Conservation (phyloP, 2,888 invertebrate genomes). For the Eristalis intricaria region DNA sequence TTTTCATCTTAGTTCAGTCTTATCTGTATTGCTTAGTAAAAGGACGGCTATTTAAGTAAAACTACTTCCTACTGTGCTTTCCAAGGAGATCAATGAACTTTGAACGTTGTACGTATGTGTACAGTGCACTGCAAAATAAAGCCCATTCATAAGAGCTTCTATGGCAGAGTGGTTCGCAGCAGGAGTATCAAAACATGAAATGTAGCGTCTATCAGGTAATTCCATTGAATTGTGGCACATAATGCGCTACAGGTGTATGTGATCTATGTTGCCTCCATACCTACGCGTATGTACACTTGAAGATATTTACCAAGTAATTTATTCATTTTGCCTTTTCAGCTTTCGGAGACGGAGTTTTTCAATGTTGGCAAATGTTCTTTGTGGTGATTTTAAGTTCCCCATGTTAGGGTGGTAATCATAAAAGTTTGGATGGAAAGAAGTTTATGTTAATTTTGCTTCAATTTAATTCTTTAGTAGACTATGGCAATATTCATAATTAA, state of each 20-base stretch:
- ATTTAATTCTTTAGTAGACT: neutral
- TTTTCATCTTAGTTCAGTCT: neutral
- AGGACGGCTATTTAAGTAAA: constrained; percentile 35
- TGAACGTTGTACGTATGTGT: constrained; percentile 28
- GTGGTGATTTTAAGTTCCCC: neutral
- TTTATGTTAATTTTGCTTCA: neutral
- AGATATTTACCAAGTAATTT: constrained; percentile 27
- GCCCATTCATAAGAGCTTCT: constrained; percentile 26
- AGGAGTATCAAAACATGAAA: constrained; percentile 49
- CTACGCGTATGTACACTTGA: neutral
- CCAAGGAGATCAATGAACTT: constrained; percentile 51
- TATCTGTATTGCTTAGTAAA: constrained; percentile 34
- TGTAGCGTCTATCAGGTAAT: constrained; percentile 46
- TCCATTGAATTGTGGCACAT: constrained; percentile 52
- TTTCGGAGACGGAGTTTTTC: neutral
- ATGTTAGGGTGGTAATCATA: neutral
- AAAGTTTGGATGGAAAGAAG: neutral
- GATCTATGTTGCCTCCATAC: constrained; percentile 10
- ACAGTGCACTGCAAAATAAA: constrained; percentile 27
- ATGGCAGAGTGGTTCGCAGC: constrained; percentile 29
- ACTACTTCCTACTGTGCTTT: constrained; percentile 21
- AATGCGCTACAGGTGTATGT: constrained; percentile 37
- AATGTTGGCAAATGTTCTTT: neutral
- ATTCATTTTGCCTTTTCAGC: constrained; percentile 43
- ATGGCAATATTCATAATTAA: neutral